Evolutionary conservation across 1,140 invertebrate species (phyloP), one percentile per base, ranked within the genome.

Genomic region (Cydia splendana): DNA sequence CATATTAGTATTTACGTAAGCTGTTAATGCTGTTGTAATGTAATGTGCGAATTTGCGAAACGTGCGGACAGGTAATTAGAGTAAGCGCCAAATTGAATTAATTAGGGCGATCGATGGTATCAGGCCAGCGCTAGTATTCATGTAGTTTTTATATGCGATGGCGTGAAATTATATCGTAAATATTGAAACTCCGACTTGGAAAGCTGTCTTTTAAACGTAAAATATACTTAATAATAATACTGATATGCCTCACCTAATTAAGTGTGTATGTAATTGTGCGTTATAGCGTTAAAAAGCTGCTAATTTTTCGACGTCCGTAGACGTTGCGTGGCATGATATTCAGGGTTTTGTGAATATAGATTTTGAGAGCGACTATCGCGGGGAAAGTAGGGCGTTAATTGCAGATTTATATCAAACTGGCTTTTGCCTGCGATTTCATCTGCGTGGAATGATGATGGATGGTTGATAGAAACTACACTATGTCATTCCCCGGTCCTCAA

Each of bases 31-130:
- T 62, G 20, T 62, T 62, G 20, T 62, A 20, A 62, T 48, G 45
- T 62, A 62, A 62, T 62, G 57, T 12, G 57, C 20, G 18, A 62
- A 62, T 62, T 20, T 12, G 57, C 20, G 18, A 2, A 62, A 62
- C 57, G 57, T 62, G 57, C 9, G 57, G 57, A 24, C 20, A 24
- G 7, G 57, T 62, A 20, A 62, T 62, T 62, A 62, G 57, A 20
- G 7, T n/a, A 9, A 9, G 57, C 57, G 57, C 57, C 57, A 62
- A 24, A 62, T 62, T 24, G 10, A 62, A 62, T 62, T 62, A 62
- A 62, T 62, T 62, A 62, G 57, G 18, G 57, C 57, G 57, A 24
- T 62, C 57, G 57, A 62, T 62, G 57, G 57, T 12, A 10, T 62
- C 57, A 62, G 57, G 51, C 15, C 51, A 18, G 51, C 51, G 51